A percentile compares a stretch with the other conserved stretches of the same genome.
These are phyloP conservation scores for Ectropis crepuscularia DNA, from an alignment of 2,888 invertebrate species.

Conservation along the genomic window DNA sequence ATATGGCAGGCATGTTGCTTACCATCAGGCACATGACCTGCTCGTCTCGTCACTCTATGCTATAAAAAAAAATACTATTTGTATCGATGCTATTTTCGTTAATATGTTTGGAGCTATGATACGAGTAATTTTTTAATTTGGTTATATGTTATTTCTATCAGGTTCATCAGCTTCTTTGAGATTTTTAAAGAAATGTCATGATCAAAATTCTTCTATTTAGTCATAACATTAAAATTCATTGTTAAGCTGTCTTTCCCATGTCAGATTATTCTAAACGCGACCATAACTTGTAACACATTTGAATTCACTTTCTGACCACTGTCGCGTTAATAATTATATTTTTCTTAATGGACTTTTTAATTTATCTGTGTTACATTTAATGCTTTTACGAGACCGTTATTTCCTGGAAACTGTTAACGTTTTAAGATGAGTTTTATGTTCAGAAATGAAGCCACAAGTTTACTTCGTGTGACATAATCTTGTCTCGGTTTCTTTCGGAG, in stretches of 20 bases:
- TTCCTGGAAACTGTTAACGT: conserved; percentile 37
- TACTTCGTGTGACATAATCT: conserved; percentile 17
- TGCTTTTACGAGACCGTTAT: conserved; percentile 36
- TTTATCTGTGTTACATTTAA: conserved; percentile 35
- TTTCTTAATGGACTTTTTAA: conserved; percentile 35
- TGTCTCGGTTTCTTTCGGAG: neutral
- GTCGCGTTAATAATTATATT: conserved; percentile 35
- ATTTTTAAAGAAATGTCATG: neutral
- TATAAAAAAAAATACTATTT: too few species aligned
- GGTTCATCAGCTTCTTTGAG: neutral
- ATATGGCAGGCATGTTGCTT: too few species aligned
- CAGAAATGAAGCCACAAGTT: conserved; percentile 18
- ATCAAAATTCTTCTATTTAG: neutral
- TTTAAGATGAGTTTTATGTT: conserved; percentile 35
- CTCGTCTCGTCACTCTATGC: too few species aligned
- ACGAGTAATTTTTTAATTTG: too few species aligned
- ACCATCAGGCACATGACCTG: too few species aligned
- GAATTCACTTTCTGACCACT: conserved; percentile 14
- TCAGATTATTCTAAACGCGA: conserved; percentile 21
- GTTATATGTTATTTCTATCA: neutral
- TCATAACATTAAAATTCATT: conserved; percentile 3
- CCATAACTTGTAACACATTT: neutral
- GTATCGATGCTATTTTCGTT: conserved; percentile 1
- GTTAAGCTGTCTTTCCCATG: conserved; percentile 12
- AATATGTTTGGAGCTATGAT: neutral